phyloP scores from a whole-genome alignment of 1,140 invertebrate species.

The Meloidogyne floridensis region DNA sequence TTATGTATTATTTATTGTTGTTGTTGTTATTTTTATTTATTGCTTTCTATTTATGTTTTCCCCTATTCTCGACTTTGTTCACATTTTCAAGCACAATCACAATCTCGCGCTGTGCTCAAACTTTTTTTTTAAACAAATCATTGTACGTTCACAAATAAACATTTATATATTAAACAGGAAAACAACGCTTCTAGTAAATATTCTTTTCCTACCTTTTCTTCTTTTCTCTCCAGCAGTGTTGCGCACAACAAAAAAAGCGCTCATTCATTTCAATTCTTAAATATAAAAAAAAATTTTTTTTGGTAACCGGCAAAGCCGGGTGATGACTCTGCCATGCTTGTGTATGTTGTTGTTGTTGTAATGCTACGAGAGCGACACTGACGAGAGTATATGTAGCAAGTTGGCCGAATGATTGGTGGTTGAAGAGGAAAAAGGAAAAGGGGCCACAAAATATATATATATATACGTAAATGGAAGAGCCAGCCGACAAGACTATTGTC shows the following conservation, averaged over 20 bases:
- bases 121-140: conserved; percentile 3
- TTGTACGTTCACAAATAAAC: neutral
- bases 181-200: conserved; percentile 6
- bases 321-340: neutral
- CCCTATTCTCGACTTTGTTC: neutral
- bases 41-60: neutral
- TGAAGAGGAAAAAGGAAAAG: neutral
- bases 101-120: conserved; percentile 1
- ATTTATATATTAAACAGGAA: neutral
- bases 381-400: neutral
- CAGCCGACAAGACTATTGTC: conserved; percentile 8
- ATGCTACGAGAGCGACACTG: neutral
- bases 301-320: conserved; percentile 1
- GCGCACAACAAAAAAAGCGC: neutral
- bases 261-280: conserved; percentile 1
- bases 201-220: neutral
- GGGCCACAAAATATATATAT: neutral
- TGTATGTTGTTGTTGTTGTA: neutral
- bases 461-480: conserved; percentile 9
- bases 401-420: neutral
- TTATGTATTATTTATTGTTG: neutral
- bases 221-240: neutral
- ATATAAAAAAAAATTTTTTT: neutral
- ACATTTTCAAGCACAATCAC: neutral
- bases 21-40: neutral